These are phyloP conservation scores for Spodoptera frugiperda DNA, from an alignment of 1,140 invertebrate species.

Conservation along the genomic window DNA sequence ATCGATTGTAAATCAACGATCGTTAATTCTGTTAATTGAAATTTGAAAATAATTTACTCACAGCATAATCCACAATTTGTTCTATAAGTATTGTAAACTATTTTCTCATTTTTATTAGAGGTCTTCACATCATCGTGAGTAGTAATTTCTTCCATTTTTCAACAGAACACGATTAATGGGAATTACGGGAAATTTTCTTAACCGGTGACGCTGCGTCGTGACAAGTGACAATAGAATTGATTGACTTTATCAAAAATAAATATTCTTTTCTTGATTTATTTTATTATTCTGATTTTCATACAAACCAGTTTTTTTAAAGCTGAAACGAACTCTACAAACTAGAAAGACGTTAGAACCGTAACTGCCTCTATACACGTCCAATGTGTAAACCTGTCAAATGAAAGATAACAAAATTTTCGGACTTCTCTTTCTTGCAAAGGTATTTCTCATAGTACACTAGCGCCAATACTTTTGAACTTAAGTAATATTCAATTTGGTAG, in stretches of 20 bases:
- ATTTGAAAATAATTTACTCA: not conserved
- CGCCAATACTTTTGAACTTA: not conserved
- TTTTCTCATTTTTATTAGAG: conserved; percentile 17
- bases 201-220: too few relatives aligned
- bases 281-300: too few relatives aligned
- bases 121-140: not conserved
- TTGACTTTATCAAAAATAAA: too few relatives aligned
- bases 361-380: conserved; percentile 1
- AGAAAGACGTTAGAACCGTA: not conserved
- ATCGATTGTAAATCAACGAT: too few relatives aligned
- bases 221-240: too few relatives aligned
- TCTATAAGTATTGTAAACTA: not conserved
- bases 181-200: too few relatives aligned
- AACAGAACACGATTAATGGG: not conserved
- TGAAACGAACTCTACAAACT: too few relatives aligned
- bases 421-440: conserved; percentile 3
- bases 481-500: not conserved
- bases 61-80: conserved; percentile 28
- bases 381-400: not conserved
- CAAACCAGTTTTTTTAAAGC: too few relatives aligned
- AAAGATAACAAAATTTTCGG: not conserved
- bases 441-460: not conserved
- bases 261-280: too few relatives aligned
- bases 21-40: too few relatives aligned
- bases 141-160: conserved; percentile 19